phyloP scores from a whole-genome alignment of 2,888 invertebrate species.

The Ctenicera cuprea region DNA sequence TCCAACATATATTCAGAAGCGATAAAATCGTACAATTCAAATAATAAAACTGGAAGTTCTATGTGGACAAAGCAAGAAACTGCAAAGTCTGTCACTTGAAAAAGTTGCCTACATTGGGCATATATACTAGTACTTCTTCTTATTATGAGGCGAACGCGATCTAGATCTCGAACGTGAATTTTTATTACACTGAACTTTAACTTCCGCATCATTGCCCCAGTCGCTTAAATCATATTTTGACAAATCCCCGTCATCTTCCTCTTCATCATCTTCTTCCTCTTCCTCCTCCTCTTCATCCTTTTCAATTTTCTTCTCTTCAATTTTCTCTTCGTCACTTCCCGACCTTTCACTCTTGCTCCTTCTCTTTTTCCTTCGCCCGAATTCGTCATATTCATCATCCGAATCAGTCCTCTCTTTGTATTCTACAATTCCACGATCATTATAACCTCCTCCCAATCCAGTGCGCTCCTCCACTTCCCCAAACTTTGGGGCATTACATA shows the following conservation, averaged over 20 bases:
- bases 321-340: conserved; percentile 50
- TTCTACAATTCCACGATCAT: conserved; percentile 96
- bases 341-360: conserved; percentile 55
- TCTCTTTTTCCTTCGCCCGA: conserved; percentile 69
- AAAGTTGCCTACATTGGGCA: conserved; percentile 14
- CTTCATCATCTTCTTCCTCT: conserved; percentile 74
- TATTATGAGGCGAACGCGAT: conserved; percentile 54
- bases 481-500: conserved; percentile 98
- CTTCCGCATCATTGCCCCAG: conserved; percentile 71
- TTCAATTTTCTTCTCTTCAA: conserved; percentile 43
- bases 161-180: conserved; percentile 60
- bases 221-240: conserved; percentile 77
- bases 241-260: conserved; percentile 75
- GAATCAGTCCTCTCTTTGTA: conserved; percentile 91
- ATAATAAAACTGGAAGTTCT: conserved; percentile 1
- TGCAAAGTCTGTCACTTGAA: background rate
- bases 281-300: conserved; percentile 66
- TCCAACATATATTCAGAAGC: background rate
- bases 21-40: conserved; percentile 9
- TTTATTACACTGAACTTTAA: conserved; percentile 56
- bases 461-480: conserved; percentile 91
- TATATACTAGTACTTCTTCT: conserved; percentile 43
- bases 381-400: conserved; percentile 97
- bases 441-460: conserved; percentile 93
- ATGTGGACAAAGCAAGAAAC: background rate